These are phyloP conservation scores for Esox lucius DNA, from an alignment of 2,797 vertebrate genomes.

Conservation along the genomic window DNA sequence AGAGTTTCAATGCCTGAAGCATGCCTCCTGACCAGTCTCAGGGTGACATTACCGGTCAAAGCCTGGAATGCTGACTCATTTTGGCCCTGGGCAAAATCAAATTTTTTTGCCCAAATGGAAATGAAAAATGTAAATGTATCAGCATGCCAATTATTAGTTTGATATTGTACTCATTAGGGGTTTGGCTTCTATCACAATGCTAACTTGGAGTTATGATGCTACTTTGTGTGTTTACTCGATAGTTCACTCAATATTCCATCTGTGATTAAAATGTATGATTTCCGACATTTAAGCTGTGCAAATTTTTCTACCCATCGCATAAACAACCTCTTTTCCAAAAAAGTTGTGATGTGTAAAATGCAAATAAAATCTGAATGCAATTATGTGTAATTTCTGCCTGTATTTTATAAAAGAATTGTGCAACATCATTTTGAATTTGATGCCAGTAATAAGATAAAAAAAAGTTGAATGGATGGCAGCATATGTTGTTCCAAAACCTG, in stretches of 20 bases:
- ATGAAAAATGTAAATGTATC: conserved; percentile 45
- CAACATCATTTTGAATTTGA: too few species aligned
- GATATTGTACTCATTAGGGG: conserved; percentile 26
- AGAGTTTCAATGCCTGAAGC: conserved; percentile 43
- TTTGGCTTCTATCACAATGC: conserved; percentile 9
- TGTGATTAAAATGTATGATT: neutral
- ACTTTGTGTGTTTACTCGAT: neutral
- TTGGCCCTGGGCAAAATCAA: conserved; percentile 49
- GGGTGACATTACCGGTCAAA: conserved; percentile 35
- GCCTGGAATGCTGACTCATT: conserved; percentile 33
- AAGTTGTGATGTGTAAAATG: too few species aligned
- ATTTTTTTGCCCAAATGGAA: conserved; percentile 40
- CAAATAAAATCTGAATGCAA: too few species aligned
- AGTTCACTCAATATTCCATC: neutral
- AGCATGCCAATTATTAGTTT: conserved; percentile 8
- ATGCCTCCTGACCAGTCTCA: conserved; percentile 25
- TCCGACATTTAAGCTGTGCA: neutral
- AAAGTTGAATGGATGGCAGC: too few species aligned
- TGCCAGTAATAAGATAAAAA: too few species aligned
- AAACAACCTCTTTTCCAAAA: too few species aligned
- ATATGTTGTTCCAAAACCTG: too few species aligned
- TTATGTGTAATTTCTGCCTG: too few species aligned
- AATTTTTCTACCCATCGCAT: neutral
- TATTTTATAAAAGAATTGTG: too few species aligned
- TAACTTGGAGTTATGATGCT: neutral